A percentile compares a stretch with the other conserved stretches of the same genome.
Conservation (phyloP, 2,888 invertebrate genomes). For the Cosmia trapezina region DNA sequence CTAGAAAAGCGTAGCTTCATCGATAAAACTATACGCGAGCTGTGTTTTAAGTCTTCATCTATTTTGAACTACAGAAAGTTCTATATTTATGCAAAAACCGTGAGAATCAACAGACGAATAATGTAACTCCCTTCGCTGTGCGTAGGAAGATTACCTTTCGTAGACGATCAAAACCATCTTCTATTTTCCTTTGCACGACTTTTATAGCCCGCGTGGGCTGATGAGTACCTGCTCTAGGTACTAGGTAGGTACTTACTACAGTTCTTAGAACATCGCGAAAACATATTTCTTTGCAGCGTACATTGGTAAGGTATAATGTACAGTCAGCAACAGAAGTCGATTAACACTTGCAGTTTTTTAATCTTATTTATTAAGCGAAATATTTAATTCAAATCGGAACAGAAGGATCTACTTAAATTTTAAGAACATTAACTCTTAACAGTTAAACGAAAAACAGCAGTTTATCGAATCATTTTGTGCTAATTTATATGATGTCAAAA, state of each 20-base stretch:
- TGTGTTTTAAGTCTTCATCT: not conserved
- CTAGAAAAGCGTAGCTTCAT: not conserved
- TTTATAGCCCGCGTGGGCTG: constrained; percentile 31
- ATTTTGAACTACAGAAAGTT: not conserved
- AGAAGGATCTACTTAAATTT: too few species aligned
- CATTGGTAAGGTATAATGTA: not conserved
- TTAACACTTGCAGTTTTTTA: too few species aligned
- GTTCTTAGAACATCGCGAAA: constrained; percentile 38
- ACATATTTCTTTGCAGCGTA: constrained; percentile 39
- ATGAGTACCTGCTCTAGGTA: not conserved
- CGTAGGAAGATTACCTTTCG: constrained; percentile 16
- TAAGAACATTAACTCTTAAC: too few species aligned
- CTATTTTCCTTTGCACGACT: constrained; percentile 13
- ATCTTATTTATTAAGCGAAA: too few species aligned
- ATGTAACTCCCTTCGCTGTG: not conserved
- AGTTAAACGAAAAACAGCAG: too few species aligned
- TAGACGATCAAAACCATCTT: constrained; percentile 27
- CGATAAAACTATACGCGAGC: not conserved
- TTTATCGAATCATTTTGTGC: too few species aligned
- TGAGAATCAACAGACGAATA: constrained; percentile 14
- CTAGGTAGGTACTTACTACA: not conserved
- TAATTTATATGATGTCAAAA: too few species aligned
- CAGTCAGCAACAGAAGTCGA: too few species aligned
- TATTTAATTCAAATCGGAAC: too few species aligned
- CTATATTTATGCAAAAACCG: not conserved